phyloP scores from a whole-genome alignment of 1,140 invertebrate genomes.

The Caerostris darwini region DNA sequence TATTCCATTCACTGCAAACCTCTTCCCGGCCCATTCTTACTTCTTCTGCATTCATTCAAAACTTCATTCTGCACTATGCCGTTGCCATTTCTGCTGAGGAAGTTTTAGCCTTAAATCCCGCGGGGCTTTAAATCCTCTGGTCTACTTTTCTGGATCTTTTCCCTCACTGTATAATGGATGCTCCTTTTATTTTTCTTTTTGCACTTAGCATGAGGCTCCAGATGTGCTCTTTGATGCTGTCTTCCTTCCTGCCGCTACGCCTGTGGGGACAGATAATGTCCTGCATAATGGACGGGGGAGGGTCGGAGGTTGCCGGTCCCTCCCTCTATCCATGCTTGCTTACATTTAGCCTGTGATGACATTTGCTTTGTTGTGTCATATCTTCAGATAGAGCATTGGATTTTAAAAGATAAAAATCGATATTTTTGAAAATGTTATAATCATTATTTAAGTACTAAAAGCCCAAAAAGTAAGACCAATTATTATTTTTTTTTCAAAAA shows the following conservation, averaged over 20 bases:
- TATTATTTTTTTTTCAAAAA: too few species aligned
- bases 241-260: slow-evolving; percentile 14
- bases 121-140: not conserved
- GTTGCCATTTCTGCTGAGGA: not conserved
- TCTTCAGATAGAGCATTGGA: not conserved
- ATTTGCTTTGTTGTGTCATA: not conserved
- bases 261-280: slow-evolving; percentile 47
- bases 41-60: not conserved
- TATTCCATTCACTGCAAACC: not conserved
- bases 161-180: not conserved
- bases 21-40: too few species aligned
- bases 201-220: slow-evolving; percentile 33
- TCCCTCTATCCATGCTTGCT: not conserved
- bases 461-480: too few species aligned
- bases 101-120: not conserved
- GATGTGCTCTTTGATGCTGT: not conserved
- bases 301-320: not conserved
- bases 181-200: slow-evolving; percentile 8
- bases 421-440: not conserved
- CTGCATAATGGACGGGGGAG: slow-evolving; percentile 30
- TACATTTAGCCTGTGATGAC: slow-evolving; percentile 8
- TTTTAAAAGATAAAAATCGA: not conserved
- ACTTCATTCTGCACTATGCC: not conserved
- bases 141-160: not conserved
- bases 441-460: too few species aligned